phyloP scores from a whole-genome alignment of 2,797 vertebrate species.

The Acridotheres tristis region DNA sequence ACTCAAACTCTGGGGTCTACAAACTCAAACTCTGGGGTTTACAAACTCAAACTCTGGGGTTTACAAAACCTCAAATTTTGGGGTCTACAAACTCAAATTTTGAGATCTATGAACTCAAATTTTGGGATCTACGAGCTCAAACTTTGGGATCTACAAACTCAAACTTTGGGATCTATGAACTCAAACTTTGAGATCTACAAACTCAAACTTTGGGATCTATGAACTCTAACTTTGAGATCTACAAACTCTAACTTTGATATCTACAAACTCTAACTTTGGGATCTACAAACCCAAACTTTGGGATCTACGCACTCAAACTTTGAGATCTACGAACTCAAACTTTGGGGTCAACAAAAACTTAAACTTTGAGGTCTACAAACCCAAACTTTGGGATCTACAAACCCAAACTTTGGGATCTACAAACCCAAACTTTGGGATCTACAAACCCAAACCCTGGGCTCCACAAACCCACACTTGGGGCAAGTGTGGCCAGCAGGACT shows the following conservation, averaged over 20 bases:
- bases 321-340: not conserved
- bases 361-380: too few relatives aligned
- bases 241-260: not conserved
- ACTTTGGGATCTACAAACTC: too few relatives aligned
- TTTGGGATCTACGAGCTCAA: not conserved
- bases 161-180: not conserved
- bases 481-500: not conserved
- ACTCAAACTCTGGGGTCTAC: not conserved
- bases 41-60: not conserved
- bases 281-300: not conserved
- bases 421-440: not conserved
- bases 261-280: not conserved
- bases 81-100: not conserved
- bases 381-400: not conserved
- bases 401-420: too few relatives aligned
- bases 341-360: not conserved
- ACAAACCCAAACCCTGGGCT: not conserved
- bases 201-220: not conserved
- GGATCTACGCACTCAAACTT: not conserved
- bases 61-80: not conserved
- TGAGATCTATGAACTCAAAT: too few relatives aligned
- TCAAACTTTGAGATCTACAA: not conserved
- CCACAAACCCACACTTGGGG: not conserved
- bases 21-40: not conserved
- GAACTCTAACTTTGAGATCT: not conserved